These are phyloP conservation scores for Gouania willdenowi DNA, from an alignment of 2,797 vertebrate species.

Conservation along the genomic window DNA sequence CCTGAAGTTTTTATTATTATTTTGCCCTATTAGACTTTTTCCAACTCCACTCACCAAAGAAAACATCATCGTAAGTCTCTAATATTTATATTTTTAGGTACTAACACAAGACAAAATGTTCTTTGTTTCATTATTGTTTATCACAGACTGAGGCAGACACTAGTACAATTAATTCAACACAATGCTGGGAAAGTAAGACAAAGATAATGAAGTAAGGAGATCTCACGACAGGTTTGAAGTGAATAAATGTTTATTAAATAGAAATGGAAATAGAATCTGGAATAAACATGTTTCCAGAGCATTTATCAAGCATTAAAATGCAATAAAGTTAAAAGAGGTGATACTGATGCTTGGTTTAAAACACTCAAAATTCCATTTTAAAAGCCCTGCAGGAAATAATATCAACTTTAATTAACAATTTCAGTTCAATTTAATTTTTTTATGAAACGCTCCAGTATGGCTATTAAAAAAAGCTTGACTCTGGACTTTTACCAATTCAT, in stretches of 20 bases:
- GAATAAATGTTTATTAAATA: slow-evolving; percentile 84
- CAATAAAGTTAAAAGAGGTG: slow-evolving; percentile 1
- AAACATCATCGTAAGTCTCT: too few species aligned
- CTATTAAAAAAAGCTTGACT: too few species aligned
- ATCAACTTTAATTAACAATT: too few species aligned
- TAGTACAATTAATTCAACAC: slow-evolving; percentile 69
- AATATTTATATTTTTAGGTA: too few species aligned
- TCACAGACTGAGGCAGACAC: slow-evolving; percentile 50
- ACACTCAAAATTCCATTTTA: background rate
- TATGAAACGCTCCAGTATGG: too few species aligned
- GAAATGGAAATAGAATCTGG: slow-evolving; percentile 37
- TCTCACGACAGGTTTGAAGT: slow-evolving; percentile 83
- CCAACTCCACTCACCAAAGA: too few species aligned
- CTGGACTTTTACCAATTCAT: too few species aligned
- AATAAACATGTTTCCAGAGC: slow-evolving; percentile 30
- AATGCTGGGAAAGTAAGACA: slow-evolving; percentile 71
- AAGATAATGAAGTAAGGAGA: slow-evolving; percentile 75
- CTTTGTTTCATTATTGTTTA: background rate
- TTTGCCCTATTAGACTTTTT: too few species aligned
- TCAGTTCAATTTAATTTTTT: too few species aligned
- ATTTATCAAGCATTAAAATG: slow-evolving; percentile 31
- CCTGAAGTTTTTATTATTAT: too few species aligned
- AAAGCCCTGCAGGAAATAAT: background rate
- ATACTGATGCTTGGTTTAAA: background rate
- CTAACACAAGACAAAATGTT: too few species aligned